phyloP scores from a whole-genome alignment of 2,113 vertebrate genomes.

The Lagopus muta region DNA sequence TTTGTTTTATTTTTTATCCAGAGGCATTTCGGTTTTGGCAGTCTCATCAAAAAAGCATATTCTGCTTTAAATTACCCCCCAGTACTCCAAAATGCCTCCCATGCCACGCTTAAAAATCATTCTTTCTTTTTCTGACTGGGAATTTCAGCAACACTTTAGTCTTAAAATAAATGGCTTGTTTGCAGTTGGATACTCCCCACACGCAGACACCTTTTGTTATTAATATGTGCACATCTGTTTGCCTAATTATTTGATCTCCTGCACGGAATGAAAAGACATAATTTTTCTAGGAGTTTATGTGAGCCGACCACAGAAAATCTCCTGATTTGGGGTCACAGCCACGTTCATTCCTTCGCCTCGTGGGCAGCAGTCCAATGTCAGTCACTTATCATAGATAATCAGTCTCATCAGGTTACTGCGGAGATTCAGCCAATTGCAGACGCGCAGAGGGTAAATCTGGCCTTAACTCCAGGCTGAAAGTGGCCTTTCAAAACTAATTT shows the following conservation, averaged over 20 bases:
- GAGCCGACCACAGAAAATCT: slow-evolving; percentile 45
- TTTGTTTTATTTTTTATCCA: slow-evolving; percentile 66
- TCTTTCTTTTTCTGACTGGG: slow-evolving; percentile 66
- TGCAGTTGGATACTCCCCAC: slow-evolving; percentile 59
- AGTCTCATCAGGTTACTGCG: slow-evolving; percentile 63
- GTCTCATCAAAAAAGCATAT: slow-evolving; percentile 75
- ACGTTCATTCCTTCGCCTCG: slow-evolving; percentile 53
- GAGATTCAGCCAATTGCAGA: slow-evolving; percentile 47
- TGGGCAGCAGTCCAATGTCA: slow-evolving; percentile 51
- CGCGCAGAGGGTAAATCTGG: slow-evolving; percentile 59
- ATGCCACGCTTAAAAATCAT: slow-evolving; percentile 64
- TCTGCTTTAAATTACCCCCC: slow-evolving; percentile 72
- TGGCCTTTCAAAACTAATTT: slow-evolving; percentile 75
- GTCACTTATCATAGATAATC: slow-evolving; percentile 75
- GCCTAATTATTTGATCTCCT: slow-evolving; percentile 60
- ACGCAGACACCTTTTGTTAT: slow-evolving; percentile 51
- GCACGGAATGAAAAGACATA: background rate
- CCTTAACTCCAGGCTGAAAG: slow-evolving; percentile 75
- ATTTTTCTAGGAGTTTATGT: slow-evolving; percentile 28
- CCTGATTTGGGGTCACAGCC: slow-evolving; percentile 46
- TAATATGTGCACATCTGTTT: slow-evolving; percentile 68
- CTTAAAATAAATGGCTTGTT: slow-evolving; percentile 75
- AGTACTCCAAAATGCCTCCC: slow-evolving; percentile 65
- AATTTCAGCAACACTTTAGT: slow-evolving; percentile 65
- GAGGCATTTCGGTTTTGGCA: slow-evolving; percentile 71